Percentiles rank a stretch among this genome's conserved stretches.
phyloP scores from a whole-genome alignment of 2,113 vertebrate species.

The Forbesichthys agassizii region DNA sequence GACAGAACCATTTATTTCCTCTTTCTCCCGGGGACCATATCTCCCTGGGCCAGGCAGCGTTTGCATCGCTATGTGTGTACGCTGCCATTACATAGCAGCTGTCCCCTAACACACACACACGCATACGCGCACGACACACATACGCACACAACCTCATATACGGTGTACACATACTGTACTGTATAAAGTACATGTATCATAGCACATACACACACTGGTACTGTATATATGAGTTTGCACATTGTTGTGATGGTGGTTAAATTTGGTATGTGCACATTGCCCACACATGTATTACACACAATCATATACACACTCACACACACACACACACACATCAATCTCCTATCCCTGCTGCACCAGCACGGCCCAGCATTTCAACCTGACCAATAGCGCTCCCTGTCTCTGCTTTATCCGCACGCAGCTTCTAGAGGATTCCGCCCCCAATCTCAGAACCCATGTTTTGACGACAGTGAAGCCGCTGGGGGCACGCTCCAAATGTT shows the following conservation, averaged over 20 bases:
- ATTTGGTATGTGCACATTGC: no score
- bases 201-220: constrained; percentile 10
- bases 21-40: constrained; percentile 57
- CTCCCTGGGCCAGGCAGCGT: constrained; percentile 61
- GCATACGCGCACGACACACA: constrained; percentile 6
- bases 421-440: constrained; percentile 32
- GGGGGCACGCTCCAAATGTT: no score
- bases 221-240: no score
- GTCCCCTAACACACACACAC: constrained; percentile 24
- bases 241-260: no score
- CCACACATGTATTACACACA: no score
- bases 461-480: no score
- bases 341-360: constrained; percentile 40
- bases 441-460: no score
- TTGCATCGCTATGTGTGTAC: constrained; percentile 17
- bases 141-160: not conserved
- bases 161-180: not conserved
- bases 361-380: constrained; percentile 62
- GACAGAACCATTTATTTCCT: constrained; percentile 76
- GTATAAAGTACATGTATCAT: not conserved
- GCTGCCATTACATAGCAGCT: constrained; percentile 51
- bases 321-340: constrained; percentile 15
- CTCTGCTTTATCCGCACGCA: constrained; percentile 40
- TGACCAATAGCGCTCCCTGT: constrained; percentile 52
- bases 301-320: not conserved